phyloP scores from a whole-genome alignment of 2,888 invertebrate species.

The Bruchidius siliquastri region DNA sequence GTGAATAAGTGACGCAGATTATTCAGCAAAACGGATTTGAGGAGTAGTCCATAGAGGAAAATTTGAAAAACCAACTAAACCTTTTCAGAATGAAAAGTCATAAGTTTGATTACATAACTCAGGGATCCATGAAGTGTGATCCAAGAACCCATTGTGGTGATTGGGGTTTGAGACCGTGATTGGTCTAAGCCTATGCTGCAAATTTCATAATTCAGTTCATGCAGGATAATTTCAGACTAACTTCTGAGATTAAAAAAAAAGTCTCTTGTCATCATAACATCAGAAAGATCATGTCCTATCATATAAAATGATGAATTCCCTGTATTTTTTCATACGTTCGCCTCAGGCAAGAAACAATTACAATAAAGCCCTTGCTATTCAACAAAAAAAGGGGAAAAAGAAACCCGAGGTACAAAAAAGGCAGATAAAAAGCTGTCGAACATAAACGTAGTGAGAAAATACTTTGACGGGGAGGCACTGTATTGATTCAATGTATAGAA shows the following conservation, averaged over 20 bases:
- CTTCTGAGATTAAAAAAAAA: slow-evolving; percentile 10
- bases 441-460: neutral
- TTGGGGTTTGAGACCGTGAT: too few relatives aligned
- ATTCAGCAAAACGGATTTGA: too few relatives aligned
- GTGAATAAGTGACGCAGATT: too few relatives aligned
- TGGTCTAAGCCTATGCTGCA: too few relatives aligned
- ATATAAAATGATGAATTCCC: neutral
- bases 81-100: too few relatives aligned
- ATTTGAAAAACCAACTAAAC: too few relatives aligned
- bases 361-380: neutral
- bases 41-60: too few relatives aligned
- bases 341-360: neutral
- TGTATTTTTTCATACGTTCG: neutral
- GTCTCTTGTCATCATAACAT: neutral
- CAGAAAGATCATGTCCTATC: neutral
- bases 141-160: too few relatives aligned
- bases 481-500: neutral
- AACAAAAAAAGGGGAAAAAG: neutral
- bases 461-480: neutral
- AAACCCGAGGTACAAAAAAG: neutral
- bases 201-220: too few relatives aligned
- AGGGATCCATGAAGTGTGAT: too few relatives aligned
- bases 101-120: too few relatives aligned
- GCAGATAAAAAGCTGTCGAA: neutral
- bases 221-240: slow-evolving; percentile 23